Evolutionary conservation across 2,797 vertebrate species (phyloP).

Genomic region (Apodemus agrarius): DNA sequence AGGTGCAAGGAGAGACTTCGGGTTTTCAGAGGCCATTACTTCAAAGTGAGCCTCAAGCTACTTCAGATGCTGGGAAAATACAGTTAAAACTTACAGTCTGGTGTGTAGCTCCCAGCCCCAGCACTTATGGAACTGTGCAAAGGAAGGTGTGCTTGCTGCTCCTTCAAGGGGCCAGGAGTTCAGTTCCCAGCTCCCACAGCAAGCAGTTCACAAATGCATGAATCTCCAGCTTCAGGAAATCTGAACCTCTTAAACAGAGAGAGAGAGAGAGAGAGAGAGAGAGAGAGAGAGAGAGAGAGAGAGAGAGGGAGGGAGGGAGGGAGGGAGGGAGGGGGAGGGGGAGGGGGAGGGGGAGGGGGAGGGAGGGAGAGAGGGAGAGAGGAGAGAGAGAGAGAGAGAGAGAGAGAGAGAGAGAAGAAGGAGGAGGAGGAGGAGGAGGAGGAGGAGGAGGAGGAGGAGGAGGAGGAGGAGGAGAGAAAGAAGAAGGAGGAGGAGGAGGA

Average conservation of each 20-base stretch:
- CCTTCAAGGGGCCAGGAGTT: neutral
- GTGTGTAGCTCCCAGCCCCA: rapidly evolving
- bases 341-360: rapidly evolving
- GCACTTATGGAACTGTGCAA: rapidly evolving
- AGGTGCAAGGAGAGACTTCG: neutral
- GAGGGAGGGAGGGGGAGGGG: neutral
- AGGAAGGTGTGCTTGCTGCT: neutral
- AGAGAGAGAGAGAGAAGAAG: rapidly evolving
- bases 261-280: neutral
- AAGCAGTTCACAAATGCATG: neutral
- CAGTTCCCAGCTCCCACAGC: too few species aligned
- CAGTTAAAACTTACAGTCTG: neutral
- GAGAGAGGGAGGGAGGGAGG: rapidly evolving
- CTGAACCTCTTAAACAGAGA: too few species aligned
- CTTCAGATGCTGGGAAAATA: neutral
- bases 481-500: too few species aligned
- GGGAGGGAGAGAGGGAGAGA: neutral
- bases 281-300: neutral
- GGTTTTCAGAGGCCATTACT: neutral
- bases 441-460: too few species aligned
- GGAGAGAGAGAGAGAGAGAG: neutral
- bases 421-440: rapidly evolving
- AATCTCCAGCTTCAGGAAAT: neutral
- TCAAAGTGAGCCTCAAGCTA: neutral
- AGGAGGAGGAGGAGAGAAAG: too few species aligned